Percentiles rank a stretch among this genome's conserved stretches.
These are phyloP conservation scores for Ceratina australensis DNA, from an alignment of 1,140 invertebrate species.

Conservation along the genomic window DNA sequence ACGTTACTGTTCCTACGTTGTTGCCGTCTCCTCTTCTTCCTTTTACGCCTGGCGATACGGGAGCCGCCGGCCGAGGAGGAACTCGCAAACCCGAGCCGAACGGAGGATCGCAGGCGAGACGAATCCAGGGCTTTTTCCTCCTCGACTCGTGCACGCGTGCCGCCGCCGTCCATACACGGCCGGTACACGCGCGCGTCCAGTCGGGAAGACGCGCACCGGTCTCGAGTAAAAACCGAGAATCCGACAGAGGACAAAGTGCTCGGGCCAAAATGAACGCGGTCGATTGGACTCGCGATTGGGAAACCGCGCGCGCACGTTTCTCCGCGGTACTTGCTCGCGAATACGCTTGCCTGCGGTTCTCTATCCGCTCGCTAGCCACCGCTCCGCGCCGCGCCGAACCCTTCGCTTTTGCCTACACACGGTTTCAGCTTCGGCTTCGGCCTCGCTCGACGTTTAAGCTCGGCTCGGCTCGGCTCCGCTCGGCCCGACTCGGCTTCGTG, in stretches of 20 bases:
- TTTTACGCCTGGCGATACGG: conserved; percentile 53
- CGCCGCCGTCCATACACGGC: conserved; percentile 61
- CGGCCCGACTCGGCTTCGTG: conserved; percentile 61
- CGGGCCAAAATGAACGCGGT: neutral
- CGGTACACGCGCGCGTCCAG: conserved; percentile 55
- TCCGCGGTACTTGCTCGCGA: conserved; percentile 37
- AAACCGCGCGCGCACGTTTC: conserved; percentile 39
- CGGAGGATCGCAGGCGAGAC: conserved; percentile 59
- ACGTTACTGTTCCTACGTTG: conserved; percentile 51
- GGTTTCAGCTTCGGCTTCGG: conserved; percentile 52
- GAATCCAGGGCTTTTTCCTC: conserved; percentile 64
- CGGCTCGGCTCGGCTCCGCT: conserved; percentile 57
- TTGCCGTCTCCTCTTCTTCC: conserved; percentile 58
- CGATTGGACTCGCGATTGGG: neutral
- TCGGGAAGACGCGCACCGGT: conserved; percentile 40
- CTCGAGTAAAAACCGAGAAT: neutral
- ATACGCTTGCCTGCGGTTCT: conserved; percentile 5
- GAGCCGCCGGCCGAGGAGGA: conserved; percentile 46
- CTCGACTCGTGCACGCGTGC: conserved; percentile 61
- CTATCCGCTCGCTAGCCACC: conserved; percentile 13
- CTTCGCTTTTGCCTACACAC: conserved; percentile 34
- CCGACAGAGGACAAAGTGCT: neutral
- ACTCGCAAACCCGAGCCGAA: conserved; percentile 56
- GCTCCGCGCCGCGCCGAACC: conserved; percentile 22
- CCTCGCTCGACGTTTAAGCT: conserved; percentile 54